Percentiles rank a stretch among this genome's conserved stretches.
phyloP scores from a whole-genome alignment of 2,797 vertebrate species.

The Apogon talboti region DNA sequence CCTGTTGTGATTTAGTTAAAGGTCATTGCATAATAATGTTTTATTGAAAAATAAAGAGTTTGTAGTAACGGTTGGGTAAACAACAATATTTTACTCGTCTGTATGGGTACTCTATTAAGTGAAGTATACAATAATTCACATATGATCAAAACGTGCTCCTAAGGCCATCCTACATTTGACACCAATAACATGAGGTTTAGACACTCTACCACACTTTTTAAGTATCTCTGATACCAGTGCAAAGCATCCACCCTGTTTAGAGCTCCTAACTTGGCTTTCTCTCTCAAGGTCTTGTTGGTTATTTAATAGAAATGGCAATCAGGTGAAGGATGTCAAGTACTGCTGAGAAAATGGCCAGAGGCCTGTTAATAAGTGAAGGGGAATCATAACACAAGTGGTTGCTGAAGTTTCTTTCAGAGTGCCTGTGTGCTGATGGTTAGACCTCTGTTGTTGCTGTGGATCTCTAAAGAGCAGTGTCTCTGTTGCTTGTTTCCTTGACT shows the following conservation, averaged over 20 bases:
- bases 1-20: no score
- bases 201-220: neutral
- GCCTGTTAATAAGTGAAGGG: constrained; percentile 56
- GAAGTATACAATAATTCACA: neutral
- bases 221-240: constrained; percentile 15
- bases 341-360: constrained; percentile 59
- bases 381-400: constrained; percentile 38
- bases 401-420: constrained; percentile 50
- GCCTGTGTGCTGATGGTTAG: constrained; percentile 38
- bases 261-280: constrained; percentile 1
- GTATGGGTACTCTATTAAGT: neutral
- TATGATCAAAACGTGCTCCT: constrained; percentile 3
- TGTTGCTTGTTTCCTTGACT: constrained; percentile 83
- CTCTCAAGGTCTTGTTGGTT: constrained; percentile 39
- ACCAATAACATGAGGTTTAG: constrained; percentile 1
- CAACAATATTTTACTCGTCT: no score
- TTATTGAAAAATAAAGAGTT: no score
- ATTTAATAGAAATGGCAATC: constrained; percentile 61
- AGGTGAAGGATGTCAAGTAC: constrained; percentile 59
- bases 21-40: no score
- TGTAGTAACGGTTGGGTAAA: no score
- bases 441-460: constrained; percentile 58
- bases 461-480: constrained; percentile 58
- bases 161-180: constrained; percentile 12
- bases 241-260: constrained; percentile 11